A percentile compares a stretch with the other conserved stretches of the same genome.
These are phyloP conservation scores for Trichechus manatus DNA, from an alignment of 2,113 vertebrate genomes.

Conservation along the genomic window DNA sequence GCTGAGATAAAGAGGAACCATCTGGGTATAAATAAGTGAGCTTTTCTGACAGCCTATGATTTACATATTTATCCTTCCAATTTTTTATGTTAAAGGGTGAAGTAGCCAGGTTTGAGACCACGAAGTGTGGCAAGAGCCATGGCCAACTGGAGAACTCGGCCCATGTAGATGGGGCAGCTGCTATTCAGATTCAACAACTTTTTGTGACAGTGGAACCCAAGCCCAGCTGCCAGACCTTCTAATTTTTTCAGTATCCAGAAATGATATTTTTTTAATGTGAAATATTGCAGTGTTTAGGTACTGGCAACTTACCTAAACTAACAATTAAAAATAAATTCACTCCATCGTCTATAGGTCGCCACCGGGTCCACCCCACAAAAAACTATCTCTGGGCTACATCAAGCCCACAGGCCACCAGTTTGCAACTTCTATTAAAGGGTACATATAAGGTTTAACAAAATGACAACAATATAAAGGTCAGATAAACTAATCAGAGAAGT, in stretches of 20 bases:
- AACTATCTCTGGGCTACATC: neutral
- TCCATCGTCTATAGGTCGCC: neutral
- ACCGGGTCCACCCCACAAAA: neutral
- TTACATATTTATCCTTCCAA: neutral
- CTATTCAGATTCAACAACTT: neutral
- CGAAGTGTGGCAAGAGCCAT: rapidly evolving
- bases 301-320: neutral
- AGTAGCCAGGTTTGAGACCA: neutral
- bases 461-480: neutral
- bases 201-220: neutral
- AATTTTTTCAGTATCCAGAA: neutral
- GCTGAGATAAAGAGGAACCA: neutral
- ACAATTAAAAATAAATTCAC: slow-evolving; percentile 30
- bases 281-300: neutral
- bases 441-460: neutral
- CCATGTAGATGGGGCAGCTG: neutral
- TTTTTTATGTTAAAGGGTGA: neutral
- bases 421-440: neutral
- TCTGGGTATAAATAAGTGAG: neutral
- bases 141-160: neutral
- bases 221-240: neutral
- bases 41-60: neutral
- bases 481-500: neutral
- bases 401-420: neutral
- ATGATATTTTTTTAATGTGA: neutral